These are phyloP conservation scores for Epizoanthus scotinus DNA, from an alignment of 92 coral and sea anemone genomes.

Conservation along the genomic window DNA sequence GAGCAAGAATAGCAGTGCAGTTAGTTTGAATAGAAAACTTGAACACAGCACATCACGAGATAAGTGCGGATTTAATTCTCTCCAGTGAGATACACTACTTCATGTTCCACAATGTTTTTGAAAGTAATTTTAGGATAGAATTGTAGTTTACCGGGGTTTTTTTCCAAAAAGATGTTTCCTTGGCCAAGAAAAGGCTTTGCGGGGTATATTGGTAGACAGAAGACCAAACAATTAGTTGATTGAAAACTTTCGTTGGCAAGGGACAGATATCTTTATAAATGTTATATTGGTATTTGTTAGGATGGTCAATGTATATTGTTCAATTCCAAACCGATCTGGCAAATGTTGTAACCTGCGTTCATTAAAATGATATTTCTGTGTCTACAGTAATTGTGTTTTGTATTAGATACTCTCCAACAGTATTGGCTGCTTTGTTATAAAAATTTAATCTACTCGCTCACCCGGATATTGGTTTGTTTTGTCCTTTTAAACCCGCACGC, in stretches of 20 bases:
- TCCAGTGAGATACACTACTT: no score
- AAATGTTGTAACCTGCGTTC: neutral
- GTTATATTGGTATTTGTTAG: neutral
- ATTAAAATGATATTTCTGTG: neutral
- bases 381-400: conserved; percentile 3
- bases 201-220: no score
- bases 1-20: no score
- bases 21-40: no score
- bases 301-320: neutral
- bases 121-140: no score
- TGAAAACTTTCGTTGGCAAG: neutral
- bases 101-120: no score
- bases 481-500: conserved; percentile 4
- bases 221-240: no score
- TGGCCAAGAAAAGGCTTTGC: no score
- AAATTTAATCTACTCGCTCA: conserved; percentile 22
- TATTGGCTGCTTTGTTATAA: conserved; percentile 18
- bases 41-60: no score
- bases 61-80: no score
- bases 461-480: conserved; percentile 6
- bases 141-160: no score
- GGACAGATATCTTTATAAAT: neutral
- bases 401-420: neutral
- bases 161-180: no score
- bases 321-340: neutral